Conservation (phyloP, 2,888 invertebrate species). For the Trissoscelio sp. region DNA sequence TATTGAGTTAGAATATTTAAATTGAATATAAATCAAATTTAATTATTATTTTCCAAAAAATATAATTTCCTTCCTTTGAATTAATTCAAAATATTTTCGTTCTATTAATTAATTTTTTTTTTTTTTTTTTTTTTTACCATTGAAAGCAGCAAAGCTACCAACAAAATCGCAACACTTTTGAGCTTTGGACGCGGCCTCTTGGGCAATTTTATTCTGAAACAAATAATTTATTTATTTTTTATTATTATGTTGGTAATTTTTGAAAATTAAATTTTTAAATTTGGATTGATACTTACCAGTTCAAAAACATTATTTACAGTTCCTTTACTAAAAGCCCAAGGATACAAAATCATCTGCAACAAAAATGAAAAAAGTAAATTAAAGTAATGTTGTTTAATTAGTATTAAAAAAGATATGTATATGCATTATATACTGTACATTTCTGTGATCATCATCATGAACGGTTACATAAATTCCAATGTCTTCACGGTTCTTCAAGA, state of each 20-base stretch:
- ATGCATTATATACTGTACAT: not conserved
- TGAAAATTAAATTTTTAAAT: not conserved
- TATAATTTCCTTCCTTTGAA: too few species aligned
- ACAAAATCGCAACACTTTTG: not conserved
- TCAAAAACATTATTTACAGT: not conserved
- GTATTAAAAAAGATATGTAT: not conserved
- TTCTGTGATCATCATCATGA: conserved; percentile 1
- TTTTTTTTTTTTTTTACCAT: too few species aligned
- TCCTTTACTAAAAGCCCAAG: not conserved
- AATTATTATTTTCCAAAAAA: too few species aligned
- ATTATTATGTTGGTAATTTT: too few species aligned
- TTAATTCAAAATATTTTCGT: too few species aligned
- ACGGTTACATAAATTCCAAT: conserved; percentile 8
- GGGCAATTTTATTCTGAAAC: not conserved
- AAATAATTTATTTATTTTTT: too few species aligned
- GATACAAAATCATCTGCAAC: not conserved
- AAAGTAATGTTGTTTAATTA: too few species aligned
- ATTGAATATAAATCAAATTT: too few species aligned
- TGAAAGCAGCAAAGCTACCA: not conserved
- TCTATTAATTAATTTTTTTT: too few species aligned
- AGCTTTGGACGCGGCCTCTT: not conserved
- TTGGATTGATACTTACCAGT: not conserved
- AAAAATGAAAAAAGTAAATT: not conserved
- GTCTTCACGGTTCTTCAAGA: conserved; percentile 5
- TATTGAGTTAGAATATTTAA: too few species aligned